Evolutionary conservation across 2,888 invertebrate genomes (phyloP).

Genomic region (Sepiola atlantica): DNA sequence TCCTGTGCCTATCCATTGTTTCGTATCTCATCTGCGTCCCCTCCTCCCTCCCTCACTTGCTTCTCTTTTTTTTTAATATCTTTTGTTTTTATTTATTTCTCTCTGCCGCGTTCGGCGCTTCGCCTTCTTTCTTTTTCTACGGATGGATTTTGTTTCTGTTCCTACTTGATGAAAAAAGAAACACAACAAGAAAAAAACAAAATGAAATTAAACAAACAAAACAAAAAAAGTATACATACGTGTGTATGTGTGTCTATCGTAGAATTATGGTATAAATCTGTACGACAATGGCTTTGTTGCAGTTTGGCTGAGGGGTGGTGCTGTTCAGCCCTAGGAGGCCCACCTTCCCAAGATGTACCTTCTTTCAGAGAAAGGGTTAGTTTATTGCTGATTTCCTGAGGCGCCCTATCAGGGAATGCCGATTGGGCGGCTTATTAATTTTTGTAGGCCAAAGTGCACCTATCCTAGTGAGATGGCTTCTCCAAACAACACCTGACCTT

Average conservation of each 20-base stretch:
- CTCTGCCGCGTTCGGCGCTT: neutral
- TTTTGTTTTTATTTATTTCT: neutral
- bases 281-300: no score
- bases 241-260: neutral
- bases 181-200: neutral
- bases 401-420: no score
- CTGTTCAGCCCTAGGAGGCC: no score
- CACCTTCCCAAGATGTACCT: no score
- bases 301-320: neutral
- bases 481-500: no score
- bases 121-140: neutral
- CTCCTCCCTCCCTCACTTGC: neutral
- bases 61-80: neutral
- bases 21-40: neutral
- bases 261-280: no score
- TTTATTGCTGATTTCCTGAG: no score
- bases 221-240: neutral
- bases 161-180: neutral
- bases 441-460: no score
- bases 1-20: constrained; percentile 36
- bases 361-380: no score
- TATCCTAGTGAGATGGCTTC: no score
- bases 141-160: neutral
- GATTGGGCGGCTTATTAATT: no score
- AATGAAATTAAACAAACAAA: neutral